Conservation (phyloP, 92 coral and sea anemone genomes). For the Phenganax subtilis region DNA sequence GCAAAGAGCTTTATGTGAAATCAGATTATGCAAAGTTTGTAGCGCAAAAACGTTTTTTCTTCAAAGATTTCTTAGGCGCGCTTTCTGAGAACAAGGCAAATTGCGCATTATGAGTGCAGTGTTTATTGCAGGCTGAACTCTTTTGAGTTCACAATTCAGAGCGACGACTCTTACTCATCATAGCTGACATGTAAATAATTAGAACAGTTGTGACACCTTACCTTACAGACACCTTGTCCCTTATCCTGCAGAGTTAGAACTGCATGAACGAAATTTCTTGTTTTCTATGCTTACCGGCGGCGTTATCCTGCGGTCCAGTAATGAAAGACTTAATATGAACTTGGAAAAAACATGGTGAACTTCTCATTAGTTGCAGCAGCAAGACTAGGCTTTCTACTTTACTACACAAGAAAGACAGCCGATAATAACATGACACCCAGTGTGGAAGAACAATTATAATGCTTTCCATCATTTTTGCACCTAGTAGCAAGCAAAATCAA, state of each 20-base stretch:
- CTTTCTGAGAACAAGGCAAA: background rate
- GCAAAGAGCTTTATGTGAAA: no score
- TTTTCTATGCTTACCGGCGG: constrained; percentile 17
- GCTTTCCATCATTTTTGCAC: constrained; percentile 34
- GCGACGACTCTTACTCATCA: constrained; percentile 32
- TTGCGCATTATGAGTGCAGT: background rate
- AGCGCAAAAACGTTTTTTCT: background rate
- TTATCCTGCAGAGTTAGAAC: constrained; percentile 26
- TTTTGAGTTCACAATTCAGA: constrained; percentile 13
- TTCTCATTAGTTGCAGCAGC: background rate
- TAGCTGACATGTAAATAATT: constrained; percentile 27
- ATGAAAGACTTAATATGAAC: background rate
- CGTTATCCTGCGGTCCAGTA: constrained; percentile 4
- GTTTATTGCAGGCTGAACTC: constrained; percentile 1
- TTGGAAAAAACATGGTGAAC: background rate
- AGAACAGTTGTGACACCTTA: constrained; percentile 20
- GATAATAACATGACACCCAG: constrained; percentile 8
- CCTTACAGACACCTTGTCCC: constrained; percentile 39
- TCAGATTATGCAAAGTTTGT: background rate
- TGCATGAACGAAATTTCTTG: constrained; percentile 15
- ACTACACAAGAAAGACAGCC: background rate
- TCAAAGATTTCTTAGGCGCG: no score
- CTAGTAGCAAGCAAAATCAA: no score
- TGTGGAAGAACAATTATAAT: constrained; percentile 21
- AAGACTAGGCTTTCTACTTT: background rate